A percentile compares a stretch with the other conserved stretches of the same genome.
phyloP scores from a whole-genome alignment of 2,888 invertebrate species.

The Rhingia campestris region DNA sequence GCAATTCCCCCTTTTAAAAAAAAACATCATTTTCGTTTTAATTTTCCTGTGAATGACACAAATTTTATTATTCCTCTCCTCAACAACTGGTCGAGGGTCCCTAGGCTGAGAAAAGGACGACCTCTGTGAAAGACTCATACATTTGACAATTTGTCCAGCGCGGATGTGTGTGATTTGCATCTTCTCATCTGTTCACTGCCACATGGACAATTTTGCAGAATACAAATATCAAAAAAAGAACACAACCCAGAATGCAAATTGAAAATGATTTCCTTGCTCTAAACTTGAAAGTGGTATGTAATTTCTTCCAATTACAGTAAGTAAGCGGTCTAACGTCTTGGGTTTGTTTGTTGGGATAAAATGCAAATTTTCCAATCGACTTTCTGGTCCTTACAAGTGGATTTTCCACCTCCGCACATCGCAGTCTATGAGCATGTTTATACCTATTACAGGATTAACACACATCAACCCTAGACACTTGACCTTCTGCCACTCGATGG shows the following conservation, averaged over 20 bases:
- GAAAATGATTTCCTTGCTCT: constrained; percentile 58
- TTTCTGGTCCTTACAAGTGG: constrained; percentile 59
- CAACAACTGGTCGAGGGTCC: constrained; percentile 26
- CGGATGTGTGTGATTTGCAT: constrained; percentile 6
- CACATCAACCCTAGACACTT: constrained; percentile 69
- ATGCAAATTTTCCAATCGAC: constrained; percentile 73
- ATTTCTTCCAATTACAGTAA: constrained; percentile 73
- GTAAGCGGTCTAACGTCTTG: constrained; percentile 64
- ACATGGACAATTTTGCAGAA: constrained; percentile 36
- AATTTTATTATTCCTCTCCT: constrained; percentile 57
- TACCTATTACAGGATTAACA: constrained; percentile 62
- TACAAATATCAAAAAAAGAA: constrained; percentile 15
- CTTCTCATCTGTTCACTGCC: neutral
- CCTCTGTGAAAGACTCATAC: neutral
- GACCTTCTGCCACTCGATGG: constrained; percentile 61
- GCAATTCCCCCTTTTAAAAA: constrained; percentile 45
- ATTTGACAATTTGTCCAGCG: constrained; percentile 40
- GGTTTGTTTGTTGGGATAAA: constrained; percentile 66
- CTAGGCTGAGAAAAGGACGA: constrained; percentile 25
- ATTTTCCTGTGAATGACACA: constrained; percentile 72
- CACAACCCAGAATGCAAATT: constrained; percentile 47
- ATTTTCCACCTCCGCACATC: constrained; percentile 48
- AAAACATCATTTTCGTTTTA: constrained; percentile 72
- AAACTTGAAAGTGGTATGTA: constrained; percentile 66
- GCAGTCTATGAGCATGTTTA: neutral